phyloP scores from a whole-genome alignment of 92 coral and sea anemone species.

The Phenganax subtilis region DNA sequence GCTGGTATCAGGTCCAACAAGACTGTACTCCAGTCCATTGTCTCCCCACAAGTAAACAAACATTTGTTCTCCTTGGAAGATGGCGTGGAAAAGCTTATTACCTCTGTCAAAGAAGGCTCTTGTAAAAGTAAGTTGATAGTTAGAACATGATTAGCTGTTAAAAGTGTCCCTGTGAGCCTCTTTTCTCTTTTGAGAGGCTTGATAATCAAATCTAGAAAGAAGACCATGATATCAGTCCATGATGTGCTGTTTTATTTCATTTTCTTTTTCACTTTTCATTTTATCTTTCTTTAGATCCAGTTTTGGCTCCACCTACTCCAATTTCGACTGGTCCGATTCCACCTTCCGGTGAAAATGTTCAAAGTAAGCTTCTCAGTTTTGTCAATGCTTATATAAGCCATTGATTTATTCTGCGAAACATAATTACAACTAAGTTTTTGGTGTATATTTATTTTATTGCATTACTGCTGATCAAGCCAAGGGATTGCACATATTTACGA shows the following conservation, averaged over 20 bases:
- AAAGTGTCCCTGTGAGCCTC: too few relatives aligned
- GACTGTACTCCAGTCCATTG: constrained; percentile 21
- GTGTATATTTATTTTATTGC: too few relatives aligned
- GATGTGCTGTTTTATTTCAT: neutral
- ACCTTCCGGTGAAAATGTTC: constrained; percentile 15
- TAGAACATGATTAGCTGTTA: neutral
- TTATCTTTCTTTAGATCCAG: constrained; percentile 13
- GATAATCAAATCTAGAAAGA: too few relatives aligned
- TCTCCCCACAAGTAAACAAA: constrained; percentile 21
- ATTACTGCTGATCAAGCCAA: too few relatives aligned
- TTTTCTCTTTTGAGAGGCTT: too few relatives aligned
- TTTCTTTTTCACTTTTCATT: neutral
- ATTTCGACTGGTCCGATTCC: constrained; percentile 13
- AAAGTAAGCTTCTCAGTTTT: neutral
- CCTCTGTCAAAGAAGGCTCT: constrained; percentile 22
- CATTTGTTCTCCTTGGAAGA: constrained; percentile 32
- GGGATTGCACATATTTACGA: too few relatives aligned
- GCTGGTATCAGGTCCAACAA: constrained; percentile 32
- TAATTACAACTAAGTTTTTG: too few relatives aligned
- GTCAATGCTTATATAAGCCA: too few relatives aligned
- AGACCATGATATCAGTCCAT: too few relatives aligned
- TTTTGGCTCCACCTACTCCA: constrained; percentile 30
- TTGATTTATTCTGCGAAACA: too few relatives aligned
- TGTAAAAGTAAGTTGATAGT: constrained; percentile 8
- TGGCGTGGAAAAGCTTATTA: constrained; percentile 26